Conservation (phyloP, 2,113 vertebrate genomes). For the Oreotrochilus melanogaster region DNA sequence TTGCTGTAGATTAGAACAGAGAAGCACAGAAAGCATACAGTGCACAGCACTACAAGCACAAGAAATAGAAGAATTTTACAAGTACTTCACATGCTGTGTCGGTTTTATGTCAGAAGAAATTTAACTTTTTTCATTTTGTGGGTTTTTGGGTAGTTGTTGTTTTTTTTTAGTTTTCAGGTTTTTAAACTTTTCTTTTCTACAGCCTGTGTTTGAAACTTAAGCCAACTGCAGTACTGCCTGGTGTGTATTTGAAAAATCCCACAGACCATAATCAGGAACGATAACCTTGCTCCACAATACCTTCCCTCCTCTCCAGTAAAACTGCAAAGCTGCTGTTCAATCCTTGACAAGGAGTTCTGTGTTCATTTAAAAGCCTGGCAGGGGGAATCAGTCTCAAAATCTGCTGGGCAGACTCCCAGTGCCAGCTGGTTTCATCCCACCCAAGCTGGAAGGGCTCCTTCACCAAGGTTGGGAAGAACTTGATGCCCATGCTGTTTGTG, state of each 20-base stretch:
- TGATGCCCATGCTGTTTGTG: rapidly evolving
- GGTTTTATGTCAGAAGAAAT: background rate
- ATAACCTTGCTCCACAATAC: rapidly evolving
- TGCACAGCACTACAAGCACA: background rate
- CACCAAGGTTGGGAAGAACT: no score
- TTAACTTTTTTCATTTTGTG: background rate
- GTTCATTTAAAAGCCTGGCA: background rate
- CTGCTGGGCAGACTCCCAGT: background rate
- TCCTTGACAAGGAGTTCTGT: background rate
- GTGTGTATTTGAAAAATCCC: background rate
- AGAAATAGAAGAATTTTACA: background rate
- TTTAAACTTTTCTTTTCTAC: background rate
- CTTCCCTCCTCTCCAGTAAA: background rate
- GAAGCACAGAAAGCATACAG: no score
- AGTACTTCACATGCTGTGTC: background rate
- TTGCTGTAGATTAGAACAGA: background rate
- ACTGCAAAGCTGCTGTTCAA: rapidly evolving
- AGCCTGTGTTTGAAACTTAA: background rate
- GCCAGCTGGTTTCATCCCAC: background rate
- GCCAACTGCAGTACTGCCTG: background rate
- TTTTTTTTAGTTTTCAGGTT: background rate
- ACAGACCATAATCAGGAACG: background rate
- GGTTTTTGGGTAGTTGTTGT: no score
- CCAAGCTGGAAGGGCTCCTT: background rate
- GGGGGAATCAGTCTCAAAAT: background rate